Conservation (phyloP, 1,140 invertebrate species). For the Reticulitermes speratus region DNA sequence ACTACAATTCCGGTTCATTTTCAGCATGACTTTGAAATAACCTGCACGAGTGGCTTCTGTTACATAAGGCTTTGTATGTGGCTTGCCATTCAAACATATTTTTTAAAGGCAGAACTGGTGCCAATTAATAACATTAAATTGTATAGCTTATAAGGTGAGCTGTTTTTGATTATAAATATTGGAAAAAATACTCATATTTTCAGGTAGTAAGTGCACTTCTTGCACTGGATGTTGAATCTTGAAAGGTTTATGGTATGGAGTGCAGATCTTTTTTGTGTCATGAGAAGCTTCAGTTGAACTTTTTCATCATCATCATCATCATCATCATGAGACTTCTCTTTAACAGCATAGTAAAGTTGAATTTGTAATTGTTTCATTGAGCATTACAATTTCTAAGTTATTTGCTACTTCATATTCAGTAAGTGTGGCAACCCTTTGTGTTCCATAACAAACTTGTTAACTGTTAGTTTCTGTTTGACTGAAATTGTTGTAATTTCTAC, state of each 20-base stretch:
- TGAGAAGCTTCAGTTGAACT: too few relatives aligned
- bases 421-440: neutral
- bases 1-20: neutral
- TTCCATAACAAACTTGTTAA: neutral
- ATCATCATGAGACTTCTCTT: neutral
- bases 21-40: neutral
- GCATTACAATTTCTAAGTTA: neutral
- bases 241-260: neutral
- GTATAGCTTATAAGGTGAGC: neutral
- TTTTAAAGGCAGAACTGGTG: slow-evolving; percentile 14
- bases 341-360: neutral
- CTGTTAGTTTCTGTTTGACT: neutral
- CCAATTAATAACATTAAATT: neutral
- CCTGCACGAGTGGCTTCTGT: neutral
- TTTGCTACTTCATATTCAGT: neutral
- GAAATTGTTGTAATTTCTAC: neutral
- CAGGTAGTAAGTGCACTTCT: neutral
- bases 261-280: neutral
- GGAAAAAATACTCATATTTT: neutral
- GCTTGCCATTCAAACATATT: neutral
- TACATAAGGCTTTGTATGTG: neutral
- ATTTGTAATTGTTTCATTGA: neutral
- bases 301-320: neutral
- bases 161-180: neutral
- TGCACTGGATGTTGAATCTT: neutral